Base-by-base conservation (phyloP, 2,113 vertebrate genomes). In the Mesembrinibis cayennensis region DNA sequence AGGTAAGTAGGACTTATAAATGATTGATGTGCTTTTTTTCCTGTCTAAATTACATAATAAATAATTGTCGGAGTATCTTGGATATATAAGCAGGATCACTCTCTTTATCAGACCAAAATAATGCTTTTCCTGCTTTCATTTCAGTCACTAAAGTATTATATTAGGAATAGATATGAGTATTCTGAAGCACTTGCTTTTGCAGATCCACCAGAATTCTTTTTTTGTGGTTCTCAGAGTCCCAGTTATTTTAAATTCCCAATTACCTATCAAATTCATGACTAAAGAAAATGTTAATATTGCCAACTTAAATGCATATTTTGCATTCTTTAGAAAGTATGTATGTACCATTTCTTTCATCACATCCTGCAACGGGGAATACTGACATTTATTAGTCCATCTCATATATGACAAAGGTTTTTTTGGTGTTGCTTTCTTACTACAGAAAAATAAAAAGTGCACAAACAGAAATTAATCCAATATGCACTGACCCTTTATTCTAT, bases 321-420 rank as follows among this genome's bases (percentile, higher is more conserved):
- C 21, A 49, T 38, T 53, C 36, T 66, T 53, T 65, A 63, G 23
- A 53, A 79, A 59, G 14, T 26, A 63, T 2, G 10, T 8, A 22
- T 0, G 0, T n/a, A 45, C 11, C 6, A 25, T 38, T 70, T 58
- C 27, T 81, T 86, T 56, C 30, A 40, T 30, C 16, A 13, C 1
- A 0, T 11, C 16, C 69, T n/a, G 26, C 56, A 71, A 34, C 25
- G 63, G 11, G 9, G 30, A 58, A 53, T 26, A 71, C 11, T 63
- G 16, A 42, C 6, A 3, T 44, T 84, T 47, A 11, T 63, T 56
- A 52, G 49, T 34, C 14, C 40, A 52, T 25, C 29, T 76, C 10
- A 11, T 17, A 18, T 7, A 40, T 0, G 0, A 76, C 11, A 34
- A 34, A 78, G 9, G 2, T 4, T 45, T 78, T 56, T 30, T 76